Percentiles rank a stretch among this genome's conserved stretches.
Evolutionary conservation across 2,888 invertebrate genomes (phyloP).

Genomic region (Phragmatobia fuliginosa): DNA sequence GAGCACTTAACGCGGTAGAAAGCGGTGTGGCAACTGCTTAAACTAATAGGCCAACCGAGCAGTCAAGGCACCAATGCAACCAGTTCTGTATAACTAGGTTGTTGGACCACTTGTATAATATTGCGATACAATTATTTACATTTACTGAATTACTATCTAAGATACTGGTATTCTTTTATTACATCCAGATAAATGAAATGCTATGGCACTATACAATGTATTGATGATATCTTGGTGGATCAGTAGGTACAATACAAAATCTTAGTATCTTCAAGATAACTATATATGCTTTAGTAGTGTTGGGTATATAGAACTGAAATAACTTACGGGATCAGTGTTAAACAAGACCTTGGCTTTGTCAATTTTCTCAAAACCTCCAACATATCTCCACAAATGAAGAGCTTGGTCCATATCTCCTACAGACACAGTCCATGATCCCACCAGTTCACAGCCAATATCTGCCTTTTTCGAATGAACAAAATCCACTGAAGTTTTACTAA

Average conservation of each 20-base stretch:
- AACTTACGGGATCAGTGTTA: conserved; percentile 88
- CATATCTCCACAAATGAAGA: conserved; percentile 98
- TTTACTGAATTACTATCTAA: neutral
- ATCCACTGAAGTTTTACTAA: conserved; percentile 92
- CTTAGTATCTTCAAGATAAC: neutral
- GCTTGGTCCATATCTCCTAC: conserved; percentile 99
- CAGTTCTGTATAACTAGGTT: too few species aligned
- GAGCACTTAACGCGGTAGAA: too few species aligned
- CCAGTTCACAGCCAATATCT: conserved; percentile 93
- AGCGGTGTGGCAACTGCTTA: too few species aligned
- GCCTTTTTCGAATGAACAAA: conserved; percentile 91
- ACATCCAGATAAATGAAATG: neutral
- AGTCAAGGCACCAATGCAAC: too few species aligned
- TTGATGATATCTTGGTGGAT: neutral
- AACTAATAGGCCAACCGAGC: too few species aligned
- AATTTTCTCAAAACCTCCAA: conserved; percentile 95
- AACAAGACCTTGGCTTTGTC: conserved; percentile 92
- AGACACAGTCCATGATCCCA: conserved; percentile 98
- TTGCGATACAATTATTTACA: neutral
- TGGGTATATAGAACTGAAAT: neutral
- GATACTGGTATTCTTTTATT: neutral
- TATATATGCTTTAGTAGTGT: neutral
- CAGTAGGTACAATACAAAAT: neutral
- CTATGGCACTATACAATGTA: neutral
- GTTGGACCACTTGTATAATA: too few species aligned